Percentiles rank a stretch among this genome's conserved stretches.
Conservation (phyloP, 2,113 vertebrate species). For the Myanophis thanlyinensis region DNA sequence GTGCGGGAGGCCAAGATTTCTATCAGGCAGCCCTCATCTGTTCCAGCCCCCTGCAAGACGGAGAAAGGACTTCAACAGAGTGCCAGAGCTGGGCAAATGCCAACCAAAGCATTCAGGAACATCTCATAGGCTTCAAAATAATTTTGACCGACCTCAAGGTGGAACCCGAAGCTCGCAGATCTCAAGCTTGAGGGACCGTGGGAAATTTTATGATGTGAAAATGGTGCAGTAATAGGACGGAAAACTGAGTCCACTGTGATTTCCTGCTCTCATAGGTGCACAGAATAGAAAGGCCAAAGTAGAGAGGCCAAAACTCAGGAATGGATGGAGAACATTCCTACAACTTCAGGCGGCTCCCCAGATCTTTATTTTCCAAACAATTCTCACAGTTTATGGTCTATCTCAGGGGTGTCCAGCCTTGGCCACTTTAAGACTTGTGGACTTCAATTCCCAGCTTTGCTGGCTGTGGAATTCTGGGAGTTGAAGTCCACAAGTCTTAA, state of each 20-base stretch:
- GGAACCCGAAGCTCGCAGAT: too few relatives aligned
- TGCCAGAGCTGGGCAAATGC: too few relatives aligned
- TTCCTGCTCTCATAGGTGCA: neutral
- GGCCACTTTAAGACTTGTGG: too few relatives aligned
- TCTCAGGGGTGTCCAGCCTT: too few relatives aligned
- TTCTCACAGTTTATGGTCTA: neutral
- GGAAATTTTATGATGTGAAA: neutral
- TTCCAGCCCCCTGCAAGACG: slow-evolving; percentile 85
- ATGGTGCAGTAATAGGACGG: neutral
- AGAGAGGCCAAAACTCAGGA: neutral
- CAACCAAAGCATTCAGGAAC: neutral
- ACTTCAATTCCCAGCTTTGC: too few relatives aligned
- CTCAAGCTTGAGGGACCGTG: neutral
- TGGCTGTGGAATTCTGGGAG: too few relatives aligned
- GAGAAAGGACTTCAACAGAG: neutral
- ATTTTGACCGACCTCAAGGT: neutral
- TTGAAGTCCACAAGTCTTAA: too few relatives aligned
- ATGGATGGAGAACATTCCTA: neutral
- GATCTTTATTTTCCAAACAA: neutral
- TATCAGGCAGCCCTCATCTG: slow-evolving; percentile 91
- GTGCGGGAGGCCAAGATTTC: slow-evolving; percentile 92
- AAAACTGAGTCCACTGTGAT: too few relatives aligned
- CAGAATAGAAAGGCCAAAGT: neutral
- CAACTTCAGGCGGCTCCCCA: neutral
- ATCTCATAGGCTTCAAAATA: neutral